Base-by-base conservation (phyloP, 2,888 invertebrate genomes). In the Alcis repandata region DNA sequence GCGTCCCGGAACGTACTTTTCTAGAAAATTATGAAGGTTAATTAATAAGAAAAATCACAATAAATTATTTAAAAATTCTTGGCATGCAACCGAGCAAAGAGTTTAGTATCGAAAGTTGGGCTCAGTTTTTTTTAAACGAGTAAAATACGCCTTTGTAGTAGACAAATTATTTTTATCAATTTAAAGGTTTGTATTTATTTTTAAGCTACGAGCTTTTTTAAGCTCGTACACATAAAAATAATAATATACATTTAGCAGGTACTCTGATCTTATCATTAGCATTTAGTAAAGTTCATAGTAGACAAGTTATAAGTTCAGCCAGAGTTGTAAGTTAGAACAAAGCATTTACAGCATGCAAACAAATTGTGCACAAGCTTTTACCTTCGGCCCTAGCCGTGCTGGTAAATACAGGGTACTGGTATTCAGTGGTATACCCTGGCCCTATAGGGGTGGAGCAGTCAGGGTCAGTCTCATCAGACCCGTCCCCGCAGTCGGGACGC, bases 381-480 rank as follows among this genome's bases (percentile, higher is more conserved):
- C 56, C 56, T 45, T 45, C 45, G 32, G 45, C 2, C 20, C 54
- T 56, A 56, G 43, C 59, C 15, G 46, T 11, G 45, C 53, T 51
- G 9, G 27, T 33, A 13, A 72, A 65, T 10, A 60, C 59, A 22
- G 46, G 46, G 53, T 38, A 38, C 41, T 43, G 58, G 32, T 58
- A 58, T 2, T 66, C 57, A 58, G 62, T 19, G 45, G 63, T 57
- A 8, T 40, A 32, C 13, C 27, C 40, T 9, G 38, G n/a, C 13
- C 41, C 48, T 69, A 20, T 1, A 6, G 38, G 22, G 0, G 22
- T 0, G 9, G 45, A 56, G n/a, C 96, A 97, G 71, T 94, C 88
- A 19, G 76, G 75, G 71, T 94, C 88, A 17, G 76, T 75, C 83
- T 97, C 97, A 80, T 97, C 97, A 20, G 95, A 94, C 6, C 94